Percentiles rank a stretch among this genome's conserved stretches.
Conservation (phyloP, 2,888 invertebrate genomes). For the Marronus borbonicus region DNA sequence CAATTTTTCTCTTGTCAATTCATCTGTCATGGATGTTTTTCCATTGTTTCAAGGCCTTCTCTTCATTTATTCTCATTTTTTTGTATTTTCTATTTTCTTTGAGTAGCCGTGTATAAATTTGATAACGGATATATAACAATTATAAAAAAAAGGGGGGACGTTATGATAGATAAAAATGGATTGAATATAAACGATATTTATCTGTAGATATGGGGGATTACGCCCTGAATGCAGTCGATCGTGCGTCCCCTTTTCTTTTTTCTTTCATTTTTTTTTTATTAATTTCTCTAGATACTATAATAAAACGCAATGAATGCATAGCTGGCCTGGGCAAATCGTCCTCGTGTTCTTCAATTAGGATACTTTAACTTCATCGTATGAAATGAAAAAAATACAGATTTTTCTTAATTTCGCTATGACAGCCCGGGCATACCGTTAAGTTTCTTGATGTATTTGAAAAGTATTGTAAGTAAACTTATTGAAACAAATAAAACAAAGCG, state of each 20-base stretch:
- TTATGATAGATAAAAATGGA: too few relatives aligned
- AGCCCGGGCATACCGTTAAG: conserved; percentile 69
- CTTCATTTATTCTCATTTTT: too few relatives aligned
- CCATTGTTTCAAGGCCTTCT: too few relatives aligned
- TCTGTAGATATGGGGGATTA: too few relatives aligned
- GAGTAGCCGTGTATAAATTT: too few relatives aligned
- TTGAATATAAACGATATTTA: too few relatives aligned
- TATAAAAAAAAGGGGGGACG: too few relatives aligned
- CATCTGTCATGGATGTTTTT: too few relatives aligned
- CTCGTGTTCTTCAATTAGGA: conserved; percentile 61
- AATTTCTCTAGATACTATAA: conserved; percentile 49
- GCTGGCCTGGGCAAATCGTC: conserved; percentile 63
- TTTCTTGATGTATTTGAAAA: conserved; percentile 69
- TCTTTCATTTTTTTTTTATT: background rate
- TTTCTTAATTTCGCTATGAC: conserved; percentile 66
- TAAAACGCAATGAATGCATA: conserved; percentile 66
- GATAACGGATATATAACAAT: too few relatives aligned
- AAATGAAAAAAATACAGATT: conserved; percentile 53
- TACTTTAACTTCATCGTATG: conserved; percentile 53
- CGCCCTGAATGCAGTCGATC: background rate
- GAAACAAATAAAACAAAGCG: conserved; percentile 59
- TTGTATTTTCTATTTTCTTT: too few relatives aligned
- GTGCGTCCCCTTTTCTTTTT: background rate
- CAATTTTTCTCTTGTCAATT: too few relatives aligned
- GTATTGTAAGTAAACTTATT: conserved; percentile 65